Conservation (phyloP, 2,113 vertebrate genomes). For the human (Homo sapiens) region DNA sequence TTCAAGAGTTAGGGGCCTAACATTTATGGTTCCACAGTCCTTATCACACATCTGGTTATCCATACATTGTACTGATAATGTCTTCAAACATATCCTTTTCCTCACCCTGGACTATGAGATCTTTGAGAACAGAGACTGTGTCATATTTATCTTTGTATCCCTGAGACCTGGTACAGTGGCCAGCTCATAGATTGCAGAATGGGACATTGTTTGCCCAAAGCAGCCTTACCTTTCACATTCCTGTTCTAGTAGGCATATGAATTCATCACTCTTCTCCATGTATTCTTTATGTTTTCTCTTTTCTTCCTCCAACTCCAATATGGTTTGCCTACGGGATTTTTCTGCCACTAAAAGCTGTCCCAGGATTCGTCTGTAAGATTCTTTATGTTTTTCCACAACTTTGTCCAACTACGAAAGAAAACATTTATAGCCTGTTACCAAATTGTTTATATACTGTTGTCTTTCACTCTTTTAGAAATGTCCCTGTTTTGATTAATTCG, state of each 20-base stretch:
- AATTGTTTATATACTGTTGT: neutral
- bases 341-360: conserved; percentile 89
- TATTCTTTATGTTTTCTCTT: conserved; percentile 89
- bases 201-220: neutral
- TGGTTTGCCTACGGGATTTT: conserved; percentile 86
- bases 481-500: conserved; percentile 35
- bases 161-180: neutral
- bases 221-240: conserved; percentile 93
- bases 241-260: conserved; percentile 89
- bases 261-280: conserved; percentile 88
- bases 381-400: conserved; percentile 87
- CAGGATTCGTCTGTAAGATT: conserved; percentile 86
- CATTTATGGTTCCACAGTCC: neutral
- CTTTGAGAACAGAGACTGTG: conserved; percentile 12
- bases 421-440: conserved; percentile 63
- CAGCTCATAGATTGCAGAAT: neutral
- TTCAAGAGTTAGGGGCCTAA: neutral
- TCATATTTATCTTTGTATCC: neutral
- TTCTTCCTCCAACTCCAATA: conserved; percentile 88
- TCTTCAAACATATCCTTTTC: neutral
- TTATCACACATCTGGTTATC: neutral
- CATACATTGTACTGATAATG: neutral
- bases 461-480: conserved; percentile 29
- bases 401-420: conserved; percentile 88
- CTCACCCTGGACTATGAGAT: neutral